Percentiles rank a stretch among this genome's conserved stretches.
phyloP scores from a whole-genome alignment of 2,797 vertebrate species.

The Manis javanica region DNA sequence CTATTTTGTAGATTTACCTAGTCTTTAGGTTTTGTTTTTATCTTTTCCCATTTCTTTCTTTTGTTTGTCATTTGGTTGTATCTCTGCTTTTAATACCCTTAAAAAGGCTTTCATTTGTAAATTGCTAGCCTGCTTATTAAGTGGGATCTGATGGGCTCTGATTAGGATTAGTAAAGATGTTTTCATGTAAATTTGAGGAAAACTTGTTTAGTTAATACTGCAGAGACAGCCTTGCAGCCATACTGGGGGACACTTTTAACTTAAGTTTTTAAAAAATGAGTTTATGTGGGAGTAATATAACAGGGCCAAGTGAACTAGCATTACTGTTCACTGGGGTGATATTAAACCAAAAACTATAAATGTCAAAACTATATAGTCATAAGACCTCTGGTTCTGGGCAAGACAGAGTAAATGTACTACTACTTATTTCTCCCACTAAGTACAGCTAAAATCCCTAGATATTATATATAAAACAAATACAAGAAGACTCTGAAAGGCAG shows the following conservation, averaged over 20 bases:
- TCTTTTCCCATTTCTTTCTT: not conserved
- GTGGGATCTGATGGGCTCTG: not conserved
- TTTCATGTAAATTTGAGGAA: not conserved
- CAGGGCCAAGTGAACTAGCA: not conserved
- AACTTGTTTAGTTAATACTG: not conserved
- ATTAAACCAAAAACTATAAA: not conserved
- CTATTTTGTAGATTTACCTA: not conserved
- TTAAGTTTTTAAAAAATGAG: not conserved
- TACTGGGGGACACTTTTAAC: not conserved
- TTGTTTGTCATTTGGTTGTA: conserved; percentile 7
- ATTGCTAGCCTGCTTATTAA: not conserved
- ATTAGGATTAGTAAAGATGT: not conserved
- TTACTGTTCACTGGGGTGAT: not conserved
- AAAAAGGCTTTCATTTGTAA: not conserved
- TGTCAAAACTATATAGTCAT: not conserved
- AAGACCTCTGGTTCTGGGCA: not conserved
- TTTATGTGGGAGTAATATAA: not conserved
- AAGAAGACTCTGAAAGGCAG: not conserved
- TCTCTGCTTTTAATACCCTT: not conserved
- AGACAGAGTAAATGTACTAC: not conserved
- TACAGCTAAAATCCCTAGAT: not conserved
- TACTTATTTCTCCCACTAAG: not conserved
- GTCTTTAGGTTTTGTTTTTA: not conserved
- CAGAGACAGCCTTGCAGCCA: not conserved
- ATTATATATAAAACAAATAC: not conserved